Percentiles rank a stretch among this genome's conserved stretches.
phyloP scores from a whole-genome alignment of 2,888 invertebrate species.

The Terebella lapidaria region DNA sequence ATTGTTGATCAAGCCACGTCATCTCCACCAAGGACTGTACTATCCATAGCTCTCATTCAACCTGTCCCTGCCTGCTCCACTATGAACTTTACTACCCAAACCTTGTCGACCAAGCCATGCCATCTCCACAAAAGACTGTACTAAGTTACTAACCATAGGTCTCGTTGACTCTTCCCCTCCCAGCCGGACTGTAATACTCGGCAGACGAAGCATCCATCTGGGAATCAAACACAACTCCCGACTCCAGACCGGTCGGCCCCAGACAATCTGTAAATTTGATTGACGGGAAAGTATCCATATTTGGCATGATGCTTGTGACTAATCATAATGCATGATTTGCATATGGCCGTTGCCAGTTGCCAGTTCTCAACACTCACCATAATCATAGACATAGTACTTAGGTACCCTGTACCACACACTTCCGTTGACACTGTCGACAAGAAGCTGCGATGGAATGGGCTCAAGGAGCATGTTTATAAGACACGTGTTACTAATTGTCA shows the following conservation, averaged over 20 bases:
- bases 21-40: too few species aligned
- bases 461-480: constrained; percentile 32
- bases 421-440: constrained; percentile 29
- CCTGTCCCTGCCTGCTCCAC: too few species aligned
- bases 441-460: constrained; percentile 25
- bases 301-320: too few species aligned
- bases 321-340: too few species aligned
- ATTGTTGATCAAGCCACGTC: too few species aligned
- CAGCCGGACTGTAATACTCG: constrained; percentile 20
- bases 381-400: constrained; percentile 32
- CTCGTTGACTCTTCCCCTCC: constrained; percentile 14
- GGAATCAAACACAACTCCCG: constrained; percentile 30
- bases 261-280: constrained; percentile 32
- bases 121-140: not conserved
- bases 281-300: too few species aligned
- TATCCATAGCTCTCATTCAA: too few species aligned
- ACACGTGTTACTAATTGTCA: constrained; percentile 37
- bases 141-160: not conserved
- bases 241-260: constrained; percentile 28
- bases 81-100: too few species aligned
- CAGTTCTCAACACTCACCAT: constrained; percentile 30
- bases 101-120: too few species aligned
- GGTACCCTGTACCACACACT: constrained; percentile 31
- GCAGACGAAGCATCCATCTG: constrained; percentile 31
- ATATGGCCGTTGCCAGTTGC: too few species aligned